Percentiles rank a stretch among this genome's conserved stretches.
Evolutionary conservation across 2,888 invertebrate species (phyloP).

Genomic region (Erebia ligea): DNA sequence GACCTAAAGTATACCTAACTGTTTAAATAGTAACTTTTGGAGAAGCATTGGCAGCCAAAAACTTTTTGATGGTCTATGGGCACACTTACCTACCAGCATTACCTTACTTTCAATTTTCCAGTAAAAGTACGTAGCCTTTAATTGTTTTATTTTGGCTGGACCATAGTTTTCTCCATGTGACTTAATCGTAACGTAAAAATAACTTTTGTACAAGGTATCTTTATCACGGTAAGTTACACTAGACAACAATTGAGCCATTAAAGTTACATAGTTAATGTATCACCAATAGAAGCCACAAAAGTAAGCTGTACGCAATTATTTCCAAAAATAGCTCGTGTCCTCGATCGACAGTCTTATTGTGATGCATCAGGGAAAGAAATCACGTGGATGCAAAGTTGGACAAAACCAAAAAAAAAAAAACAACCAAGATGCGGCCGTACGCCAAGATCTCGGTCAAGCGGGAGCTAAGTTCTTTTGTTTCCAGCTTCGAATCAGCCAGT

Average conservation of each 20-base stretch:
- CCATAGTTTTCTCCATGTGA: no score
- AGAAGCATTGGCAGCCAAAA: background rate
- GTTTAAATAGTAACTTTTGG: background rate
- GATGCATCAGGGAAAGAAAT: constrained; percentile 79
- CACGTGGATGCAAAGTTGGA: constrained; percentile 72
- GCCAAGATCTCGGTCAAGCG: constrained; percentile 81
- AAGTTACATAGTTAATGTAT: no score
- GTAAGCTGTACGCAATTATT: constrained; percentile 59
- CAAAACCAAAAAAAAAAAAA: constrained; percentile 53
- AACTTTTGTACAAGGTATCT: no score
- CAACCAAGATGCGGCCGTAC: constrained; percentile 75
- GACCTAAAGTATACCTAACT: background rate
- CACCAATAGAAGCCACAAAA: background rate
- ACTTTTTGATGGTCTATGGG: no score
- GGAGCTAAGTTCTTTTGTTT: constrained; percentile 81
- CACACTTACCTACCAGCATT: no score
- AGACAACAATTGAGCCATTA: no score
- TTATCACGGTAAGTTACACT: no score
- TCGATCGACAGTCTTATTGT: constrained; percentile 77
- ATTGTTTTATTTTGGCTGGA: no score
- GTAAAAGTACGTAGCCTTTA: no score
- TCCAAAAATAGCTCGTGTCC: constrained; percentile 72
- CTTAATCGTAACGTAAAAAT: no score
- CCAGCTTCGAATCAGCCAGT: constrained; percentile 80
- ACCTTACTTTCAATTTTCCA: no score